phyloP scores from a whole-genome alignment of 2,888 invertebrate species.

The Callosobruchus maculatus region DNA sequence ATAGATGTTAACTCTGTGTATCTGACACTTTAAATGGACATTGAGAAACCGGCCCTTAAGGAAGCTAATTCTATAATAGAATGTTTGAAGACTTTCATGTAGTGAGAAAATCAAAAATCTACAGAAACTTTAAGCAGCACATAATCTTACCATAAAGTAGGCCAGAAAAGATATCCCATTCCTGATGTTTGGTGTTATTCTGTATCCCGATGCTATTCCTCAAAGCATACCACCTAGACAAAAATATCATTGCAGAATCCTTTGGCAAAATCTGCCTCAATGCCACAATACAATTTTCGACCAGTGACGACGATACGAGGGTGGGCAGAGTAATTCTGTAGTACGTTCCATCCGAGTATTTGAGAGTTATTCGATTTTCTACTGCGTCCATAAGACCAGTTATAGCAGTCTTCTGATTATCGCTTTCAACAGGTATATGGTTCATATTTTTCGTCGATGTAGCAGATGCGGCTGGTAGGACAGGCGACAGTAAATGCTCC shows the following conservation, averaged over 20 bases:
- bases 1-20: too few species aligned
- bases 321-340: slow-evolving; percentile 73
- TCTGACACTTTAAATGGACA: too few species aligned
- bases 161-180: slow-evolving; percentile 73
- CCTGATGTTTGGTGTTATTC: slow-evolving; percentile 70
- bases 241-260: slow-evolving; percentile 69
- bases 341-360: slow-evolving; percentile 70
- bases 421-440: slow-evolving; percentile 14
- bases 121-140: too few species aligned
- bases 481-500: slow-evolving; percentile 75
- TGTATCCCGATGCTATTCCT: slow-evolving; percentile 84
- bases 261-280: slow-evolving; percentile 70
- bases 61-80: too few species aligned
- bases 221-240: slow-evolving; percentile 82
- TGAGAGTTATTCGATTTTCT: slow-evolving; percentile 71
- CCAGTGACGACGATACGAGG: slow-evolving; percentile 60
- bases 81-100: too few species aligned
- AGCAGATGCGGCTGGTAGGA: slow-evolving; percentile 50
- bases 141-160: slow-evolving; percentile 53
- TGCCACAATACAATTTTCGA: slow-evolving; percentile 68
- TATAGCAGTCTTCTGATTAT: slow-evolving; percentile 20
- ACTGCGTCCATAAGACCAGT: slow-evolving; percentile 60
- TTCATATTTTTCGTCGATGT: neutral
- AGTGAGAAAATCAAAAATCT: too few species aligned
- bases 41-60: too few species aligned